Conservation (phyloP, 2,888 invertebrate species). For the Morpho helenor region DNA sequence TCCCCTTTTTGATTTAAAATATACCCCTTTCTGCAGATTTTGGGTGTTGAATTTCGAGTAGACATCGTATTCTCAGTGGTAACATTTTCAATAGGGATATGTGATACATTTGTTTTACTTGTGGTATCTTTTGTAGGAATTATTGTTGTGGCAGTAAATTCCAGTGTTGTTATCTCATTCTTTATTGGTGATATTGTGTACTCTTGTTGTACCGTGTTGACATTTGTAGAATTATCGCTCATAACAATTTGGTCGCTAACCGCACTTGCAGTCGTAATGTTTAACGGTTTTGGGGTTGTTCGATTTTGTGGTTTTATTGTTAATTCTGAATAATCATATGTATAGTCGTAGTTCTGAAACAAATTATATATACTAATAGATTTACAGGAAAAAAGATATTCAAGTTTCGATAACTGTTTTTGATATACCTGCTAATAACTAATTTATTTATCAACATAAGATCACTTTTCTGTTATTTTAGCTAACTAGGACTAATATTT, state of each 20-base stretch:
- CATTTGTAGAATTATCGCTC: constrained; percentile 38
- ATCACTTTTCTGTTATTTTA: no score
- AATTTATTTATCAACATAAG: no score
- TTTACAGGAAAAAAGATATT: no score
- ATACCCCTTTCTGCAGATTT: constrained; percentile 61
- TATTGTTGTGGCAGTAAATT: constrained; percentile 15
- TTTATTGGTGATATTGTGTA: constrained; percentile 29
- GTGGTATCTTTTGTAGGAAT: constrained; percentile 24
- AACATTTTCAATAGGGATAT: constrained; percentile 27
- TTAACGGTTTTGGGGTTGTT: constrained; percentile 63
- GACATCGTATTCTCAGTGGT: constrained; percentile 24
- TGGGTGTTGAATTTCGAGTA: constrained; percentile 27
- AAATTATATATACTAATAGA: not conserved
- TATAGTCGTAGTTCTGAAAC: constrained; percentile 85
- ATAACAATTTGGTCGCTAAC: constrained; percentile 29
- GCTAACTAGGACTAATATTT: no score
- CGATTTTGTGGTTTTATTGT: constrained; percentile 82
- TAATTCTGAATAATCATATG: constrained; percentile 85
- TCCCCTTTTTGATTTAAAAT: constrained; percentile 56
- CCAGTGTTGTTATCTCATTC: constrained; percentile 15
- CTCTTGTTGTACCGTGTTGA: constrained; percentile 28
- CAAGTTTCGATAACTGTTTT: no score
- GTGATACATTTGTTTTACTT: constrained; percentile 29
- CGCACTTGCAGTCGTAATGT: constrained; percentile 41
- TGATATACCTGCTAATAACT: no score